Evolutionary conservation across 2,797 vertebrate genomes (phyloP).

Genomic region (Coendou prehensilis): DNA sequence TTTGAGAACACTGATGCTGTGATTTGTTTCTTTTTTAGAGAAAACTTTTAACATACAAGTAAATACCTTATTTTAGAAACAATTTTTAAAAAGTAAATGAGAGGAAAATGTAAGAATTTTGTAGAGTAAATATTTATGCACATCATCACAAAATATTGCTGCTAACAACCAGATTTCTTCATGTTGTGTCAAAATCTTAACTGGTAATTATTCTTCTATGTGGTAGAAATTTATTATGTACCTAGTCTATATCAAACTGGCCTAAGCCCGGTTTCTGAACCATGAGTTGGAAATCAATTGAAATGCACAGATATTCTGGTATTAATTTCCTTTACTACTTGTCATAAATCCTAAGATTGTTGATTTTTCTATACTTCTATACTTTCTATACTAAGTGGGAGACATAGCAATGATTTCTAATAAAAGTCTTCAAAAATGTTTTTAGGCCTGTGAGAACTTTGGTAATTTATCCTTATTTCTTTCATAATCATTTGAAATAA

Average conservation of each 20-base stretch:
- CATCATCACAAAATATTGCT: not conserved
- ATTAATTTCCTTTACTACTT: not conserved
- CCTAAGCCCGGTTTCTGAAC: conserved; percentile 21
- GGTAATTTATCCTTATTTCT: not conserved
- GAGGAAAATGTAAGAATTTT: not conserved
- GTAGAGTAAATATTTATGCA: not conserved
- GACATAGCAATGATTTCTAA: conserved; percentile 5
- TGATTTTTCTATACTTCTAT: not conserved
- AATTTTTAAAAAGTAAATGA: not conserved
- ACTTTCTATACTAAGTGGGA: not conserved
- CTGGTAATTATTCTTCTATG: not conserved
- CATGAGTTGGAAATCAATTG: not conserved
- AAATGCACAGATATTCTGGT: not conserved
- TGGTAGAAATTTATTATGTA: not conserved
- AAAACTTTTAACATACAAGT: conserved; percentile 23
- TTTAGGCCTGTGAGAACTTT: conserved; percentile 27
- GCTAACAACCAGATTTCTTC: not conserved
- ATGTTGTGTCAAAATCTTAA: not conserved
- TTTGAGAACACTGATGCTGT: not conserved
- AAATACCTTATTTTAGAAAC: conserved; percentile 8
- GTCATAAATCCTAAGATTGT: not conserved
- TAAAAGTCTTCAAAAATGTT: not conserved
- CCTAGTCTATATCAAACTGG: not conserved
- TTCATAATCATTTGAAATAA: not conserved
- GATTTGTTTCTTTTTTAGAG: conserved; percentile 19